phyloP scores from a whole-genome alignment of 2,888 invertebrate genomes.

The Dorcus parallelipipedus region DNA sequence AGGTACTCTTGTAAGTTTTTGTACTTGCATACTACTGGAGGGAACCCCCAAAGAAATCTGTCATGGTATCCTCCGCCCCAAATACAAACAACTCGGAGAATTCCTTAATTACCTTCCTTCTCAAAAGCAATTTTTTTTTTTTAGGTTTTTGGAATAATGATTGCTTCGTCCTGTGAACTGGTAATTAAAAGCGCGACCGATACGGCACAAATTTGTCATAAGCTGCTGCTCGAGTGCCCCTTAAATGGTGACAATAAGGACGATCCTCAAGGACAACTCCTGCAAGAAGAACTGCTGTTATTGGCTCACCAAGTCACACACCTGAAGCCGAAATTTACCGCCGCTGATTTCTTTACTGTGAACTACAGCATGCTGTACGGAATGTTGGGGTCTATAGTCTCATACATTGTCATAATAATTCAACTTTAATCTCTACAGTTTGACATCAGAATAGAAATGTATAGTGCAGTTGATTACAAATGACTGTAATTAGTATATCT shows the following conservation, averaged over 20 bases:
- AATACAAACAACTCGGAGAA: too few relatives aligned
- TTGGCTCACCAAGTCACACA: slow-evolving; percentile 7
- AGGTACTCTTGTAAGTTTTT: too few relatives aligned
- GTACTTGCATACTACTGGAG: too few relatives aligned
- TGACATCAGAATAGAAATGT: not conserved
- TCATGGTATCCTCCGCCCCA: too few relatives aligned
- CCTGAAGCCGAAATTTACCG: slow-evolving; percentile 17
- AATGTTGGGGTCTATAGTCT: slow-evolving; percentile 17
- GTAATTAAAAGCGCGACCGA: not conserved
- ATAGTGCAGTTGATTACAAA: not conserved
- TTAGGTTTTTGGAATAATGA: slow-evolving; percentile 7
- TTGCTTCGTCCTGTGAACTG: slow-evolving; percentile 7
- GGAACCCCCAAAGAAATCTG: too few relatives aligned
- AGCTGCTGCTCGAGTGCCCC: slow-evolving; percentile 2
- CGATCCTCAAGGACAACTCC: not conserved
- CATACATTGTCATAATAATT: slow-evolving; percentile 22
- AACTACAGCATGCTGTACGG: slow-evolving; percentile 20
- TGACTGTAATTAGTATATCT: too few relatives aligned
- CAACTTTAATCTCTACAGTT: slow-evolving; percentile 4
- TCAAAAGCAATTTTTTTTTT: not conserved
- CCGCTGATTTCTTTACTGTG: slow-evolving; percentile 21
- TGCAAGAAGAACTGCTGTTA: not conserved
- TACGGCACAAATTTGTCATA: slow-evolving; percentile 7
- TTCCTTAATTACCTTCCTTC: too few relatives aligned
- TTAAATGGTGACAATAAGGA: not conserved